Base-by-base conservation (phyloP, 2,888 invertebrate species). In the Campoplex nolae region DNA sequence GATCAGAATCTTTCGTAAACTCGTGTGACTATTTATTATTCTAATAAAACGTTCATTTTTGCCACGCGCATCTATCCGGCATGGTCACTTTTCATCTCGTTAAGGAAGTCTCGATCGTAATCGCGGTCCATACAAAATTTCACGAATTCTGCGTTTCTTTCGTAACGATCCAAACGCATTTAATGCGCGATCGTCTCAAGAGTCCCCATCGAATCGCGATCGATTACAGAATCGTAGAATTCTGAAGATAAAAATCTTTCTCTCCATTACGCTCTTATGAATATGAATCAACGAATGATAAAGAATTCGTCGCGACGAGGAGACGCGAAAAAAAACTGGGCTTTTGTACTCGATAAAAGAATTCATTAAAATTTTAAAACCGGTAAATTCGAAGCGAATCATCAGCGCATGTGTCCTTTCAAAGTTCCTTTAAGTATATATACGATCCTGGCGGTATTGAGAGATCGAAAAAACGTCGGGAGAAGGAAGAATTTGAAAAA, bases 71-170 rank as follows among this genome's bases (percentile, higher is more conserved):
- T 78, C 42, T n/a, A 62, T 28, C 38, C 56, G 18, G 51, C 48
- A 38, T 51, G 65, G 67, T 45, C 58, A 74, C 74, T 75, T 28
- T 65, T 84, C 58, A 23, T 74, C 73, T 32, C 54, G 62, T 79
- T 73, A 79, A 79, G 67, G 58, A 78, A 83, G 74, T 74, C 56
- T 74, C 65, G 74, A 74, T 68, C 45, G 35, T 13, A 62, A 62
- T 56, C 4, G n/a, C 11, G 23, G 23, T 9, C 32, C 62, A 16
- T 28, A 58, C 58, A 11, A 58, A 58, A n/a, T 1, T n/a, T n/a
- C 23, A 23, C 56, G 2, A 56, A 28, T 13, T 58, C 2, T 28
- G 11, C 28, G 13, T 58, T 58, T 28, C 9, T 58, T 58, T 58
- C 28, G 13, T 58, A 13, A 58, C 28, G n/a, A n/a, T 58, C 28